Percentiles rank a stretch among this genome's conserved stretches.
Evolutionary conservation across 1,140 invertebrate genomes (phyloP).

Genomic region (Stegodyphus dumicola): DNA sequence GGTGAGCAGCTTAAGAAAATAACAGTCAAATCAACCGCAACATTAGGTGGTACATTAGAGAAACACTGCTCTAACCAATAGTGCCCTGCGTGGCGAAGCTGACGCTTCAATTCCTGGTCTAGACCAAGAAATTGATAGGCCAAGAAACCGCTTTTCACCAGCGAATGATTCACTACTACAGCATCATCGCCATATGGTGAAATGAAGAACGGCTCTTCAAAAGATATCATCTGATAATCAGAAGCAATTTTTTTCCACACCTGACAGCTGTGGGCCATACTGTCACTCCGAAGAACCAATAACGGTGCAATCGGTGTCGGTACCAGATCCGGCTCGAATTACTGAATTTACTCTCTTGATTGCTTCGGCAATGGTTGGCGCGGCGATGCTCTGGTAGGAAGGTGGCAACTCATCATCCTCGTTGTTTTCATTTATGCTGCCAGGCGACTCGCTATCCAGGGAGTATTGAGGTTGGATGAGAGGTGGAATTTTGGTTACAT

Average conservation of each 20-base stretch:
- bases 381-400: slow-evolving; percentile 46
- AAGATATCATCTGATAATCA: slow-evolving; percentile 51
- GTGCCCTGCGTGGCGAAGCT: slow-evolving; percentile 53
- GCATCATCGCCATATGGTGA: slow-evolving; percentile 52
- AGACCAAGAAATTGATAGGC: slow-evolving; percentile 54
- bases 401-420: slow-evolving; percentile 32
- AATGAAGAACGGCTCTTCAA: slow-evolving; percentile 37
- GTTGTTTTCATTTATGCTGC: slow-evolving; percentile 33
- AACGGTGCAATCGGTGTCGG: slow-evolving; percentile 57
- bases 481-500: slow-evolving; percentile 51
- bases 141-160: slow-evolving; percentile 56
- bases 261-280: not conserved
- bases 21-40: slow-evolving; percentile 46
- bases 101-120: slow-evolving; percentile 54
- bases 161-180: slow-evolving; percentile 56
- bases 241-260: slow-evolving; percentile 35
- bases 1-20: slow-evolving; percentile 29
- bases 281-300: slow-evolving; percentile 52
- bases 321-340: slow-evolving; percentile 42
- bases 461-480: slow-evolving; percentile 47
- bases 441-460: slow-evolving; percentile 43
- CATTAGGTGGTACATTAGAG: slow-evolving; percentile 47
- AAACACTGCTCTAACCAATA: slow-evolving; percentile 60
- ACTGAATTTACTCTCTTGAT: slow-evolving; percentile 52
- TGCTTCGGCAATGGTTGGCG: slow-evolving; percentile 48